Evolutionary conservation across 2,797 vertebrate genomes (phyloP).

Genomic region (Channallabes apus): DNA sequence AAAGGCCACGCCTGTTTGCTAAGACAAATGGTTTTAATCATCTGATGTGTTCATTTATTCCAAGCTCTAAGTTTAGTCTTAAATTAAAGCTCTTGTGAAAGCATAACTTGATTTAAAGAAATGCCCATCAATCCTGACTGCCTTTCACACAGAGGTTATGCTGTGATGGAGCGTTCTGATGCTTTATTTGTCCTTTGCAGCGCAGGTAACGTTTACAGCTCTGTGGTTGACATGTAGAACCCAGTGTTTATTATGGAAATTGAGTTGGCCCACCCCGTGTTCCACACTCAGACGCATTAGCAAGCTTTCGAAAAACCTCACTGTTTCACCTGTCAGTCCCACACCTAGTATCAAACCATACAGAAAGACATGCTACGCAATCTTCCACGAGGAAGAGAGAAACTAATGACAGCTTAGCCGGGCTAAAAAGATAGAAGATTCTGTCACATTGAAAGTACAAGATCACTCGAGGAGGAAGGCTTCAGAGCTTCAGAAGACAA

Average conservation of each 20-base stretch:
- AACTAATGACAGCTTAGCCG: conserved; percentile 69
- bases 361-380: conserved; percentile 53
- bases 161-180: conserved; percentile 36
- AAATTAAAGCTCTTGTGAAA: conserved; percentile 82
- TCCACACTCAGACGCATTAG: conserved; percentile 43
- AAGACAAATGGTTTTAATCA: conserved; percentile 91
- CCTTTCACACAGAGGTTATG: conserved; percentile 34
- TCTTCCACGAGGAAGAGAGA: conserved; percentile 61
- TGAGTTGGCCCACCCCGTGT: not conserved
- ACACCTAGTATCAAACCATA: conserved; percentile 51
- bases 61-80: conserved; percentile 80
- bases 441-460: conserved; percentile 65
- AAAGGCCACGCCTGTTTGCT: conserved; percentile 75
- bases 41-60: conserved; percentile 87
- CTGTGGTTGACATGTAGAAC: conserved; percentile 12
- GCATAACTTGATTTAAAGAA: conserved; percentile 79
- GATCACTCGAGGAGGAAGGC: conserved; percentile 63
- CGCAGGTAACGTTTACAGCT: conserved; percentile 15
- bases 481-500: conserved; percentile 64
- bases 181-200: conserved; percentile 46
- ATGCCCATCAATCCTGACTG: conserved; percentile 78
- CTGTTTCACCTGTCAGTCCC: conserved; percentile 40
- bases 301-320: conserved; percentile 50
- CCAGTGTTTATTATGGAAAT: conserved; percentile 21
- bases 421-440: conserved; percentile 66